These are phyloP conservation scores for Rhinolophus sinicus DNA, from an alignment of 2,113 vertebrate genomes.

Conservation along the genomic window DNA sequence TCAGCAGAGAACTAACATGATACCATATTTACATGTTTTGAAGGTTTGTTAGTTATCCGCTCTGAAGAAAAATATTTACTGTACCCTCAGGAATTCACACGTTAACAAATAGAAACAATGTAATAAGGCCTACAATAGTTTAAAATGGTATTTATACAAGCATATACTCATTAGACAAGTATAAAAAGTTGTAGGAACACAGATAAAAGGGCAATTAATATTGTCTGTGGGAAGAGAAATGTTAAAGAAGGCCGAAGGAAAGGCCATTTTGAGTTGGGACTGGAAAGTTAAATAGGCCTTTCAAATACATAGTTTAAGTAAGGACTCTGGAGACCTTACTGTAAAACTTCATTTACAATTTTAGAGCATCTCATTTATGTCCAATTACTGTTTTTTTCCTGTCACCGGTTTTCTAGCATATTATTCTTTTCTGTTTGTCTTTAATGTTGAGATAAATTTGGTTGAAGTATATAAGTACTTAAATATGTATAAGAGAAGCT, in stretches of 20 bases:
- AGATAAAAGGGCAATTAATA: background rate
- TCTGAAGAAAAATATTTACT: background rate
- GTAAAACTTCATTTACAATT: constrained; percentile 14
- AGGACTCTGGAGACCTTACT: background rate
- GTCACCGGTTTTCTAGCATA: background rate
- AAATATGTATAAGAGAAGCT: background rate
- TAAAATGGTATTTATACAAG: constrained; percentile 1
- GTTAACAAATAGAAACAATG: background rate
- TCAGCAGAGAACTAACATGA: background rate
- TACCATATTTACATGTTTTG: background rate
- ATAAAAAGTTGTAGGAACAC: background rate
- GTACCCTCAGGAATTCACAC: background rate
- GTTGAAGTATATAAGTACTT: background rate
- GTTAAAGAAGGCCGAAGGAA: background rate
- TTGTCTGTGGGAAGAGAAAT: background rate
- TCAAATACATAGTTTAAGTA: background rate
- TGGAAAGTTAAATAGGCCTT: background rate
- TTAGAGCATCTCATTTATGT: background rate
- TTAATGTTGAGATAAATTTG: constrained; percentile 15
- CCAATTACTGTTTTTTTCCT: background rate
- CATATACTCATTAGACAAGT: background rate
- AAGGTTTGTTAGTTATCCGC: background rate
- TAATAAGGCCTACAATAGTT: background rate
- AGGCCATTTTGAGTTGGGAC: background rate
- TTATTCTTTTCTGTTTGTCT: constrained; percentile 28